Conservation (phyloP, 2,113 vertebrate species). For the Cynoglossus semilaevis region DNA sequence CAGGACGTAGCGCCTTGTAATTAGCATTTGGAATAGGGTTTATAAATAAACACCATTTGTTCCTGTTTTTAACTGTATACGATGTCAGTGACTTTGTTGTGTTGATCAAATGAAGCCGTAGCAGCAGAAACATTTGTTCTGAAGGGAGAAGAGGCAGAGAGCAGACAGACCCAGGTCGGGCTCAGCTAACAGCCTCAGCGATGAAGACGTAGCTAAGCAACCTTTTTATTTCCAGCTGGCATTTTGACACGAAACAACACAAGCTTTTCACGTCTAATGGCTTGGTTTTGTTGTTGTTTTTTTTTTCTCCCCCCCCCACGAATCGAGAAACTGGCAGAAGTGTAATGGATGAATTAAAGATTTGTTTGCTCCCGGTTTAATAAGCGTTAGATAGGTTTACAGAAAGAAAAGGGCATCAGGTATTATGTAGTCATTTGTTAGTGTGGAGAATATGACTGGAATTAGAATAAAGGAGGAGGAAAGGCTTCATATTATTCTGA, state of each 20-base stretch:
- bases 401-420: not conserved
- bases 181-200: not conserved
- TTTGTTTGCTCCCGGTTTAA: not conserved
- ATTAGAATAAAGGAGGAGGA: too few relatives aligned
- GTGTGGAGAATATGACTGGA: too few relatives aligned
- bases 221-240: slow-evolving; percentile 3
- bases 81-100: not conserved
- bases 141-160: not conserved
- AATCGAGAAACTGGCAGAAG: not conserved
- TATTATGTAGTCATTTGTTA: too few relatives aligned
- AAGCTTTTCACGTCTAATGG: not conserved
- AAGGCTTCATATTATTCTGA: too few relatives aligned
- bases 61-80: not conserved
- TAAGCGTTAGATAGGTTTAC: not conserved
- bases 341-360: not conserved
- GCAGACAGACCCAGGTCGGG: not conserved
- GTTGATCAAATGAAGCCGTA: not conserved
- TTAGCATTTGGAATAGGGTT: not conserved
- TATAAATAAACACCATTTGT: not conserved
- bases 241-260: not conserved
- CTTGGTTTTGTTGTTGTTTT: not conserved
- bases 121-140: not conserved
- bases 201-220: slow-evolving; percentile 1
- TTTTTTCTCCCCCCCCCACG: not conserved
- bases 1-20: not conserved